phyloP scores from a whole-genome alignment of 2,797 vertebrate genomes.

The Micrastur ruficollis region DNA sequence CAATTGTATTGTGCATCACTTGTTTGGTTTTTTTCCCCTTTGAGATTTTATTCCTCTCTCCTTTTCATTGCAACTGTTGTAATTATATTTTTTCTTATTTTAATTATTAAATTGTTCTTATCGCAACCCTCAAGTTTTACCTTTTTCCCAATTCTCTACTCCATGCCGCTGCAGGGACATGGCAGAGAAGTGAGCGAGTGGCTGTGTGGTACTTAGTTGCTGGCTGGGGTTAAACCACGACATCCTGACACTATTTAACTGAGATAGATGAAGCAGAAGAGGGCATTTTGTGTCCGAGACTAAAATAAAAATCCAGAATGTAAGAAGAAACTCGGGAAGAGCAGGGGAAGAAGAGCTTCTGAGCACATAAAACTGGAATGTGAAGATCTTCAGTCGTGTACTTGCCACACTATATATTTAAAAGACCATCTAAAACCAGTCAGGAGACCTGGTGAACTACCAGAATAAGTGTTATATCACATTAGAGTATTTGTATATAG shows the following conservation, averaged over 20 bases:
- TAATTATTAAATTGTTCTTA: too few relatives aligned
- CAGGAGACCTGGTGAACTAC: background rate
- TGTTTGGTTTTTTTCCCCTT: too few relatives aligned
- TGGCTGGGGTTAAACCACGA: too few relatives aligned
- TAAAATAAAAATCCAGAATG: background rate
- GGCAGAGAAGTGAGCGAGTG: too few relatives aligned
- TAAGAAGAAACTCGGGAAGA: background rate
- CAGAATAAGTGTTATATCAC: background rate
- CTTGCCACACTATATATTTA: background rate
- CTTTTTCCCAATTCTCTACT: too few relatives aligned
- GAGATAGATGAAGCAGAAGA: background rate
- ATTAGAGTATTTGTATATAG: background rate
- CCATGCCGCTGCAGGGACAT: too few relatives aligned
- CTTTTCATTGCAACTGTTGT: too few relatives aligned
- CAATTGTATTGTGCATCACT: too few relatives aligned
- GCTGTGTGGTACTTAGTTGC: too few relatives aligned
- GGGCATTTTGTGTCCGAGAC: background rate
- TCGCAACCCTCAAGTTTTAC: too few relatives aligned
- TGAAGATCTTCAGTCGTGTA: background rate
- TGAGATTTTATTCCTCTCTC: too few relatives aligned
- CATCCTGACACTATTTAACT: background rate
- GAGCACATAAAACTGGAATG: background rate
- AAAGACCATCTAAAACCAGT: background rate
- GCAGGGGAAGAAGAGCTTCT: background rate
- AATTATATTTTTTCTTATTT: too few relatives aligned